phyloP scores from a whole-genome alignment of 2,113 vertebrate species.

The Charina bottae region DNA sequence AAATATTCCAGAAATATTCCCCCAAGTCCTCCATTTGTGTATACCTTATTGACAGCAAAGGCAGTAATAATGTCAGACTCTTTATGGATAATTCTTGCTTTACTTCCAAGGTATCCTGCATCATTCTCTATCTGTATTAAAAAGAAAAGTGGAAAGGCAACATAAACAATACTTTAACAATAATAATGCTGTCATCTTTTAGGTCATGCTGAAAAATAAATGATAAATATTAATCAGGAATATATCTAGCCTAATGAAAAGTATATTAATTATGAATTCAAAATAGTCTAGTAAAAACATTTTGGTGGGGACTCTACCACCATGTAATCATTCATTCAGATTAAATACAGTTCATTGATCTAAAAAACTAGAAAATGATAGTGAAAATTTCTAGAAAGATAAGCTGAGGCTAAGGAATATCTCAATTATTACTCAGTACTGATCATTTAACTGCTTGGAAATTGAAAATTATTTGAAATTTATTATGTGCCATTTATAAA shows the following conservation, averaged over 20 bases:
- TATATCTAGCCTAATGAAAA: not conserved
- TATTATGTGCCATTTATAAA: not conserved
- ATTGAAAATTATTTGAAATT: not conserved
- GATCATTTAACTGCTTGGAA: not conserved
- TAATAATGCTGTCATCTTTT: not conserved
- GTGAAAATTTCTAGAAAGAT: not conserved
- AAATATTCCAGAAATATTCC: not conserved
- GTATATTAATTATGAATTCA: not conserved
- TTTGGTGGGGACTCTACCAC: not conserved
- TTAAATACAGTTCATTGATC: not conserved
- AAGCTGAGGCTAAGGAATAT: not conserved
- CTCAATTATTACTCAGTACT: not conserved
- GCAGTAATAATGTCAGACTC: constrained; percentile 86
- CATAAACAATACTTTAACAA: not conserved
- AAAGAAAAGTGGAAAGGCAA: not conserved
- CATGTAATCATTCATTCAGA: not conserved
- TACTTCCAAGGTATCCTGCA: constrained; percentile 72
- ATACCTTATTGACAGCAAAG: constrained; percentile 84
- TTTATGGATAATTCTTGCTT: constrained; percentile 84
- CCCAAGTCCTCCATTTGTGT: constrained; percentile 13
- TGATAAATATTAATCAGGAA: not conserved
- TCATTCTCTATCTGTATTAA: constrained; percentile 77
- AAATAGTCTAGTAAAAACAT: not conserved
- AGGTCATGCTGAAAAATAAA: not conserved
- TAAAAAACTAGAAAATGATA: not conserved